These are phyloP conservation scores for Drosophila micromelanica DNA, from an alignment of 1,140 invertebrate species.

Conservation along the genomic window DNA sequence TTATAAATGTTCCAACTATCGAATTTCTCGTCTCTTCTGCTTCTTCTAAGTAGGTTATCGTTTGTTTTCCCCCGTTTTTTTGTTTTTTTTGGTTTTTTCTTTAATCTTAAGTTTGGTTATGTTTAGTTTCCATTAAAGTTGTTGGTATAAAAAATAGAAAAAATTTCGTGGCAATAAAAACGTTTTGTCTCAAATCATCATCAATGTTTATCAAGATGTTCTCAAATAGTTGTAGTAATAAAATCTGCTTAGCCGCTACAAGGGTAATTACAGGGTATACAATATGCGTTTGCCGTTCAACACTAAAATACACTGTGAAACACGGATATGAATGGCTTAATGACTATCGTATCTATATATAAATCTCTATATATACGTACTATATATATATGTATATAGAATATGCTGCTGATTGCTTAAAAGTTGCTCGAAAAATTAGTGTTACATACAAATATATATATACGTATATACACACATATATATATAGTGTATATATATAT, in stretches of 20 bases:
- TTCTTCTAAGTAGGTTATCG: conserved; percentile 15
- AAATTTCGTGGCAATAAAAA: conserved; percentile 81
- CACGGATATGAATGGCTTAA: conserved; percentile 53
- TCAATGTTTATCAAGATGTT: conserved; percentile 16
- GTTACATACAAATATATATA: conserved; percentile 30
- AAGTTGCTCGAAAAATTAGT: conserved; percentile 81
- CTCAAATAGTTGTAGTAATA: conserved; percentile 42
- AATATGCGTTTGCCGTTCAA: conserved; percentile 33
- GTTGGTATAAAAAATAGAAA: conserved; percentile 84
- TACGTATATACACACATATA: not conserved
- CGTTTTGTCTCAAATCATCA: conserved; percentile 52
- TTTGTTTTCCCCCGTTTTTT: not conserved
- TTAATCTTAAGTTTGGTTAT: conserved; percentile 2
- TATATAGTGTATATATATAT: conserved; percentile 3
- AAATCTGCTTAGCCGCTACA: conserved; percentile 46
- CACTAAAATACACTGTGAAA: conserved; percentile 77
- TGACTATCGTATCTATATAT: conserved; percentile 21
- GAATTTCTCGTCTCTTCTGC: not conserved
- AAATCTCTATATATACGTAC: conserved; percentile 15
- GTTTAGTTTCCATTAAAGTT: conserved; percentile 69
- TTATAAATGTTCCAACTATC: conserved; percentile 29
- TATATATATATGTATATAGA: conserved; percentile 25
- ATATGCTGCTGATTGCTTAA: conserved; percentile 73
- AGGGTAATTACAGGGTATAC: conserved; percentile 44
- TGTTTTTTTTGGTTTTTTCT: not conserved